Evolutionary conservation across 2,797 vertebrate species (phyloP), one percentile per base, ranked within the genome.

Genomic region (Coccyzus lansbergi): DNA sequence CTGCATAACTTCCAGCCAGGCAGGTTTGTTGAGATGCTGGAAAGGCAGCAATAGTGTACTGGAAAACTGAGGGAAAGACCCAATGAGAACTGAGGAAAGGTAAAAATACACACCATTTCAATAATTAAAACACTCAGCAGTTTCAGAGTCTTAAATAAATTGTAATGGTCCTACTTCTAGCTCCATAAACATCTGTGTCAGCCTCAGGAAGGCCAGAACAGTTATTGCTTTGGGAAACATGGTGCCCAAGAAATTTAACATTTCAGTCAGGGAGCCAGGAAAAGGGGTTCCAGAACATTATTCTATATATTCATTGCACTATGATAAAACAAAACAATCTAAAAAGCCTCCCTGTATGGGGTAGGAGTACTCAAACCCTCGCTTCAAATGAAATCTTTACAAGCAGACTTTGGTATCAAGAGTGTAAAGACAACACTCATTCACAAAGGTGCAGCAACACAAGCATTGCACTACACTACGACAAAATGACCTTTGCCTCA

Each of bases 41-140:
- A 84, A 62, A 10, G 40, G n/a, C 59, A 84, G 44, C 88, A 70
- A 51, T 48, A 67, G 88, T 33, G 33, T 68, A 24, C 4, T 46
- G 51, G 72, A 83, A 91, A 87, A 85, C 34, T 10, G 33, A 83
- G 38, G 34, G 38, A 29, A 86, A 87, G 83, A 63, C 20, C 40
- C 5, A 0, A 70, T 22, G 31, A 90, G 52, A 85, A 42, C 7
- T 79, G 33, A 92, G 29, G 20, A 88, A 95, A 70, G 58, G 81
- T 71, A 64, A 87, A 94, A 77, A 85, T 78, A 75, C 16, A 56
- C 17, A 19, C 7, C 19, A 72, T 88, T 64, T 58, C 52, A 86
- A 58, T 88, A 67, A 88, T 60, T 72, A 71, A 48, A 81, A 56
- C 25, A 78, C 74, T 93, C 85, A 88, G 89, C 85, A 94, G 77